Evolutionary conservation across 2,888 invertebrate genomes (phyloP).

Genomic region (Aproaerema taeniolella): DNA sequence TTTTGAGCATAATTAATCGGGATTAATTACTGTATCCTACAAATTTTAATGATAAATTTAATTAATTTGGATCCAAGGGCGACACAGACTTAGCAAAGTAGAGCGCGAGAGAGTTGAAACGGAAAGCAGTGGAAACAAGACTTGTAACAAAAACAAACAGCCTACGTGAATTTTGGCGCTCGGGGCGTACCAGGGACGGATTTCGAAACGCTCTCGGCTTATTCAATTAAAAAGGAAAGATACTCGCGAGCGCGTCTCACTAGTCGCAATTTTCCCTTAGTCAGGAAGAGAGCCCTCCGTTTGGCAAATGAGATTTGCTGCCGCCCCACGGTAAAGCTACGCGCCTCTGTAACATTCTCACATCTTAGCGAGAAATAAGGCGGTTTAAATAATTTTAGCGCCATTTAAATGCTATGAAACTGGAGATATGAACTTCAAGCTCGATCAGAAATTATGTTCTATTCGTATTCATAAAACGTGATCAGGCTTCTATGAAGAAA

Average conservation of each 20-base stretch:
- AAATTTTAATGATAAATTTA: slow-evolving; percentile 8
- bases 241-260: slow-evolving; percentile 39
- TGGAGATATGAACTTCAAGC: too few species aligned
- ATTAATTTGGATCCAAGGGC: slow-evolving; percentile 4
- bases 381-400: slow-evolving; percentile 9
- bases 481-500: too few species aligned
- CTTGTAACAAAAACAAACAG: slow-evolving; percentile 47
- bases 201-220: slow-evolving; percentile 57
- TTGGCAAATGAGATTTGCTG: slow-evolving; percentile 44
- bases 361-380: slow-evolving; percentile 13
- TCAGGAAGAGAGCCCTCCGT: slow-evolving; percentile 35
- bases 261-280: slow-evolving; percentile 47
- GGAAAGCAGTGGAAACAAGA: slow-evolving; percentile 35
- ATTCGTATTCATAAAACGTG: too few species aligned
- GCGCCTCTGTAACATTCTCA: neutral
- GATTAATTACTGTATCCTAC: slow-evolving; percentile 7
- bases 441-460: too few species aligned
- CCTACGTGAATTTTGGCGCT: slow-evolving; percentile 45
- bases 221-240: slow-evolving; percentile 61
- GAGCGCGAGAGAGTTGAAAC: slow-evolving; percentile 31
- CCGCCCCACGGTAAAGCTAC: slow-evolving; percentile 14
- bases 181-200: slow-evolving; percentile 42
- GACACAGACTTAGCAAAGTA: slow-evolving; percentile 14
- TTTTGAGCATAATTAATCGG: slow-evolving; percentile 5
- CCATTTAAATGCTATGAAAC: too few species aligned